A percentile compares a stretch with the other conserved stretches of the same genome.
Conservation (phyloP, 2,797 vertebrate genomes). For the Chromobotia macracanthus region DNA sequence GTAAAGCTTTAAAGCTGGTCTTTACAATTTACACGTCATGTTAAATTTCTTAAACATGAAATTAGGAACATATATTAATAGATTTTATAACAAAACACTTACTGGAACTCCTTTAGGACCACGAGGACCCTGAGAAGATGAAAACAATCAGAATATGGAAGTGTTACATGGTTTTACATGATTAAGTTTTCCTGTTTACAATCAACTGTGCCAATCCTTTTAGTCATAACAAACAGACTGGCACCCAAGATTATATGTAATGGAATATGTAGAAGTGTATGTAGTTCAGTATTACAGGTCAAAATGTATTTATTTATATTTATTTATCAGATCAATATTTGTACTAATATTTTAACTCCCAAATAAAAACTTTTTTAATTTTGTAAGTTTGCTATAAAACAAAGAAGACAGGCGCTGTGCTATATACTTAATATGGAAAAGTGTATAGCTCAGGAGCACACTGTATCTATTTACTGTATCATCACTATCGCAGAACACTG, state of each 20-base stretch:
- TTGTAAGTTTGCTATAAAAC: constrained; percentile 31
- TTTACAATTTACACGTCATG: neutral
- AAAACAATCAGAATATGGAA: constrained; percentile 51
- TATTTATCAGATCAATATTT: no score
- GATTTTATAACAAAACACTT: constrained; percentile 59
- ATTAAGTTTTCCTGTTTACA: constrained; percentile 12
- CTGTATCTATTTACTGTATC: constrained; percentile 17
- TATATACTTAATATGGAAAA: constrained; percentile 35
- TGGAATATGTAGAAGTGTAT: neutral
- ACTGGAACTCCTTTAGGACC: constrained; percentile 87
- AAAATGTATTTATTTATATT: no score
- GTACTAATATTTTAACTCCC: constrained; percentile 27
- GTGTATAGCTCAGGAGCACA: neutral
- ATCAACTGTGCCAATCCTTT: neutral
- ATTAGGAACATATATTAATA: neutral
- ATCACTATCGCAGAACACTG: constrained; percentile 5
- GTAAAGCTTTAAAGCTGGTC: neutral
- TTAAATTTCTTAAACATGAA: neutral
- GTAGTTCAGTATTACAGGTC: neutral
- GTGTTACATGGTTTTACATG: neutral
- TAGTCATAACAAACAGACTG: constrained; percentile 9
- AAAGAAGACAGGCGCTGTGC: constrained; percentile 3
- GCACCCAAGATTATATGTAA: neutral
- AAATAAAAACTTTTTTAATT: constrained; percentile 24
- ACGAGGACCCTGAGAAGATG: constrained; percentile 79